Evolutionary conservation across 1,140 invertebrate species (phyloP), one percentile per base, ranked within the genome.

Genomic region (Fopius arisanus): DNA sequence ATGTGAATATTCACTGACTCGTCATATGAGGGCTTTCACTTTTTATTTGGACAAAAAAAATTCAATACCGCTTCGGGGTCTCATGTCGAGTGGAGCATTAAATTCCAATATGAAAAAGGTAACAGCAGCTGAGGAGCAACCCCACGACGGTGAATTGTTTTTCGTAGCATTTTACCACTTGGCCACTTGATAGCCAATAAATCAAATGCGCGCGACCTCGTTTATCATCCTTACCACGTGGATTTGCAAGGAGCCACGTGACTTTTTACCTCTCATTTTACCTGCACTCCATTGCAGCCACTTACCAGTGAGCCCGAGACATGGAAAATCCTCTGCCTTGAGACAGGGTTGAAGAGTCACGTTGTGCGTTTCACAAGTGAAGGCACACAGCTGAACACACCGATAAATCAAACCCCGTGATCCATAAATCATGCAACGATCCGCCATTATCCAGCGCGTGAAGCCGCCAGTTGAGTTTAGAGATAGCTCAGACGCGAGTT

Each of bases 341-440:
- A 51, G 67, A 69, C 31, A 59, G 48, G 23, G 48, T 54, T n/a
- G 48, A 37, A 9, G 12, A 54, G 29, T 62, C 68, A 70, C 41
- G 48, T 28, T 31, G 41, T 70, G 65, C 29, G 67, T 70, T 71
- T 40, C 54, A 67, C n/a, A 51, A 41, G 23, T 62, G 29, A 26
- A 68, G 31, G 54, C 70, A 43, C 48, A 41, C 41, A 40, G 70
- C 67, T 12, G 21, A 68, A 69, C 26, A 31, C 70, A 21, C 29
- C 23, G 65, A 75, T 75, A 75, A 75, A 72, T 75, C 74, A 75
- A 75, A 73, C 29, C 63, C 43, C 48, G 62, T 19, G 28, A 72
- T 65, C 29, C 66, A 75, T 75, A 73, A 75, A 75, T 75, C 74
- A 75, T 69, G 62, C 26, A 75, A 72, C 70, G 70, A 72, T 70